Conservation (phyloP, 2,113 vertebrate genomes). For the Corynorhinus townsendii region DNA sequence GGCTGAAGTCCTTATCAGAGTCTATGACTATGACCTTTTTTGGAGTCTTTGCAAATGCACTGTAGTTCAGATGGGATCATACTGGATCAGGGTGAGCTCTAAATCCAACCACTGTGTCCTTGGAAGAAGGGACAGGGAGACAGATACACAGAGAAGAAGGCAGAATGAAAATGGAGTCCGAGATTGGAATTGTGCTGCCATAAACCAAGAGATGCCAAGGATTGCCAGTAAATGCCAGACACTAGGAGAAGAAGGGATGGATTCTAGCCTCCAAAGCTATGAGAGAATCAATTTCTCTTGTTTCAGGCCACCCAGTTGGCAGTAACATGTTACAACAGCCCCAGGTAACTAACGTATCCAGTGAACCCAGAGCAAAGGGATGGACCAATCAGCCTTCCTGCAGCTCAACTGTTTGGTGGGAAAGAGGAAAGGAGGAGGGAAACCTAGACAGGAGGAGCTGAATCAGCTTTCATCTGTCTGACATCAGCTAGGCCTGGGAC, state of each 20-base stretch:
- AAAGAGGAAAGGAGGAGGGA: neutral
- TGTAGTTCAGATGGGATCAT: neutral
- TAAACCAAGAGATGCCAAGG: neutral
- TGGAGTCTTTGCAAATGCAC: neutral
- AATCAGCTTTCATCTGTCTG: constrained; percentile 31
- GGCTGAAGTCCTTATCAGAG: neutral
- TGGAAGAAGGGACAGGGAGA: neutral
- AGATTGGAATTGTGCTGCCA: neutral
- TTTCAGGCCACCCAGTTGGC: neutral
- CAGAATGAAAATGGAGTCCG: neutral
- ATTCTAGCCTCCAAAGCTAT: neutral
- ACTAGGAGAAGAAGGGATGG: neutral
- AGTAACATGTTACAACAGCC: neutral
- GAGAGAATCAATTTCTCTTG: neutral
- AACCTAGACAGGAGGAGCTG: neutral
- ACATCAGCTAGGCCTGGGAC: neutral
- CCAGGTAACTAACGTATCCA: neutral
- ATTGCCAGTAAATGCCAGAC: neutral
- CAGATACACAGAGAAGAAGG: neutral
- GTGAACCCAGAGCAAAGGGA: neutral
- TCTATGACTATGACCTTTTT: neutral
- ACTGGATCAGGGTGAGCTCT: neutral
- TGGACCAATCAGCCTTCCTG: neutral
- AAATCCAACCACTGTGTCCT: neutral
- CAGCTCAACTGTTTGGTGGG: neutral